phyloP scores from a whole-genome alignment of 2,797 vertebrate species.

The Dermochelys coriacea region DNA sequence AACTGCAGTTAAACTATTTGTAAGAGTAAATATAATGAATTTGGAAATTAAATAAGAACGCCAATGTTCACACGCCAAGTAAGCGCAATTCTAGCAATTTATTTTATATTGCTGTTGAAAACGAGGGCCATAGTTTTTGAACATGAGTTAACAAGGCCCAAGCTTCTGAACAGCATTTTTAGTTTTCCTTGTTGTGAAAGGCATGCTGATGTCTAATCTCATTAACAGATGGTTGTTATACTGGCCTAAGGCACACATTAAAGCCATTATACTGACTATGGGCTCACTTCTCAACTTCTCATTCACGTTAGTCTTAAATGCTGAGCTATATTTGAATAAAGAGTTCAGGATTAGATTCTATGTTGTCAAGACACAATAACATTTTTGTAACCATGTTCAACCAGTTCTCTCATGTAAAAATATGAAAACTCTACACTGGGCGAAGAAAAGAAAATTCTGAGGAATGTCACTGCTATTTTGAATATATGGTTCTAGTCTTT shows the following conservation, averaged over 20 bases:
- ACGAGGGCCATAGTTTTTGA: fast-evolving
- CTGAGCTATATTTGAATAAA: neutral
- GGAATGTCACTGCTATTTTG: neutral
- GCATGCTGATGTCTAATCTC: neutral
- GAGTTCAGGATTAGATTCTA: neutral
- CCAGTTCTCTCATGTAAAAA: neutral
- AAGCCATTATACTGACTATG: neutral
- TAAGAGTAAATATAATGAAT: neutral
- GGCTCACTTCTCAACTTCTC: neutral
- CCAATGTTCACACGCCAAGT: neutral
- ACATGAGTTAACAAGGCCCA: neutral
- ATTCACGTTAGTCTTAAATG: neutral
- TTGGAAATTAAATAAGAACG: neutral
- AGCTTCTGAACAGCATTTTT: neutral
- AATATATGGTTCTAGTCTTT: neutral
- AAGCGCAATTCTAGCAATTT: neutral
- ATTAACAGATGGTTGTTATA: neutral
- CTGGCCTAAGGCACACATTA: neutral
- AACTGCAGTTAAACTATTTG: neutral
- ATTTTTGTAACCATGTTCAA: neutral
- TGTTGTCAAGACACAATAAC: neutral
- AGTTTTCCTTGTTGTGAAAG: constrained; percentile 7
- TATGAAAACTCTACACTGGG: neutral
- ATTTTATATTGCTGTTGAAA: neutral
- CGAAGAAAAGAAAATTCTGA: neutral